Conservation (phyloP, 2,888 invertebrate species). For the Drosophila neotestacea region DNA sequence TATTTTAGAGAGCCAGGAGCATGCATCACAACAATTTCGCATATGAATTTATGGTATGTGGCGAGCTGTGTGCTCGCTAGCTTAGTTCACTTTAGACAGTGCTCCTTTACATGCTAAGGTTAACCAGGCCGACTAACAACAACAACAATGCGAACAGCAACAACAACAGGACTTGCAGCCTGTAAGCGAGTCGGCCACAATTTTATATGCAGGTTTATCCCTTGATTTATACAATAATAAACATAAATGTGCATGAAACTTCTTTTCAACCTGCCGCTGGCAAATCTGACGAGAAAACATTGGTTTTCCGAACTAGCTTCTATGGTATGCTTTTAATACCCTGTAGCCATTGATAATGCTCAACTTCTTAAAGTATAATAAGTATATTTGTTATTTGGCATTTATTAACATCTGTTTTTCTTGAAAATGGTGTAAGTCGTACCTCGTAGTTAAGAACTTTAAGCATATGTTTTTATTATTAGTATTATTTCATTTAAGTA, state of each 20-base stretch:
- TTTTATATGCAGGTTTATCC: slow-evolving; percentile 64
- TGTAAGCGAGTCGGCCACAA: slow-evolving; percentile 26
- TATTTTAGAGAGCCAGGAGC: slow-evolving; percentile 72
- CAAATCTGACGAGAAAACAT: slow-evolving; percentile 5
- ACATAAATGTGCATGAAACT: slow-evolving; percentile 65
- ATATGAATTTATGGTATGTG: slow-evolving; percentile 56
- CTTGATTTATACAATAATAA: slow-evolving; percentile 78
- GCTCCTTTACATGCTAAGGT: slow-evolving; percentile 51
- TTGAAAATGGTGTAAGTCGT: too few species aligned
- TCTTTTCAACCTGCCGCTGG: slow-evolving; percentile 15
- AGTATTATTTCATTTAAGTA: not conserved
- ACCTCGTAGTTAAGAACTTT: too few species aligned
- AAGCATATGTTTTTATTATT: too few species aligned
- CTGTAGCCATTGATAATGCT: not conserved
- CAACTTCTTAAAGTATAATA: not conserved
- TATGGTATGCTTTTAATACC: not conserved
- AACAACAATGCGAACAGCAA: slow-evolving; percentile 5
- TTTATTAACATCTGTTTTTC: too few species aligned
- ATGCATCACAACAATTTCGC: slow-evolving; percentile 58
- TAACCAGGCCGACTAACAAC: slow-evolving; percentile 25
- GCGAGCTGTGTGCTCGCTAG: slow-evolving; percentile 30
- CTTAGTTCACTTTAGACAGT: slow-evolving; percentile 60
- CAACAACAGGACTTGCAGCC: not conserved
- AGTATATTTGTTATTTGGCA: not conserved
- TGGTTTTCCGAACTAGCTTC: not conserved